Percentiles rank a stretch among this genome's conserved stretches.
Evolutionary conservation across 2,888 invertebrate species (phyloP).

Genomic region (Brachyopa scutellaris): DNA sequence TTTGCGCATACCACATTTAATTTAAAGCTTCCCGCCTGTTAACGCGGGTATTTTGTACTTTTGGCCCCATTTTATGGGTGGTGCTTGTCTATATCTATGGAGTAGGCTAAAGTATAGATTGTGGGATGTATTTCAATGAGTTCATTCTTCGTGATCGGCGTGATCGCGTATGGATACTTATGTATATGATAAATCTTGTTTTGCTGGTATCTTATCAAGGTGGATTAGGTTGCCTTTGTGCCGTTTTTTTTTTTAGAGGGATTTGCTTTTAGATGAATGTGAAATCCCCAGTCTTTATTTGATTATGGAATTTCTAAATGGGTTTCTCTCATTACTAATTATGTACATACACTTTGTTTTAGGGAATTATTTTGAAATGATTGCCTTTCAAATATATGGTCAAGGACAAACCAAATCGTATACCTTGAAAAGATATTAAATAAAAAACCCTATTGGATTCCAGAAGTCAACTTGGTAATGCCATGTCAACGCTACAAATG

Average conservation of each 20-base stretch:
- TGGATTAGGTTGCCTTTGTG: constrained; percentile 8
- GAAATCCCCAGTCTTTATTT: constrained; percentile 15
- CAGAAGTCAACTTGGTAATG: too few relatives aligned
- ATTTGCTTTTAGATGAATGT: constrained; percentile 41
- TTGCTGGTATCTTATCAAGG: constrained; percentile 42
- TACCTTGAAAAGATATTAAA: too few relatives aligned
- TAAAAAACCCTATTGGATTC: too few relatives aligned
- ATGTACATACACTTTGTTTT: too few relatives aligned
- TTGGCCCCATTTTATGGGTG: constrained; percentile 3
- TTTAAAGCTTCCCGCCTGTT: constrained; percentile 36
- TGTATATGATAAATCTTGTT: constrained; percentile 43
- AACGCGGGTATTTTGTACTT: constrained; percentile 5
- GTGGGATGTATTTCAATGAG: constrained; percentile 50
- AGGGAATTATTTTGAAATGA: too few relatives aligned
- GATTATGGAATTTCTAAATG: constrained; percentile 28
- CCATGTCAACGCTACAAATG: too few relatives aligned
- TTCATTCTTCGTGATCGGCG: constrained; percentile 29
- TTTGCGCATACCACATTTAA: constrained; percentile 38
- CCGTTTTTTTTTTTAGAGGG: constrained; percentile 9
- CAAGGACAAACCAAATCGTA: too few relatives aligned
- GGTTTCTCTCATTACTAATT: background rate
- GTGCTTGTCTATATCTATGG: background rate
- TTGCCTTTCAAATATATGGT: too few relatives aligned
- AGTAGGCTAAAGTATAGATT: too few relatives aligned
- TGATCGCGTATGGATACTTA: constrained; percentile 26